Base-by-base conservation (phyloP, 1,140 invertebrate species). In the Solen grandis region DNA sequence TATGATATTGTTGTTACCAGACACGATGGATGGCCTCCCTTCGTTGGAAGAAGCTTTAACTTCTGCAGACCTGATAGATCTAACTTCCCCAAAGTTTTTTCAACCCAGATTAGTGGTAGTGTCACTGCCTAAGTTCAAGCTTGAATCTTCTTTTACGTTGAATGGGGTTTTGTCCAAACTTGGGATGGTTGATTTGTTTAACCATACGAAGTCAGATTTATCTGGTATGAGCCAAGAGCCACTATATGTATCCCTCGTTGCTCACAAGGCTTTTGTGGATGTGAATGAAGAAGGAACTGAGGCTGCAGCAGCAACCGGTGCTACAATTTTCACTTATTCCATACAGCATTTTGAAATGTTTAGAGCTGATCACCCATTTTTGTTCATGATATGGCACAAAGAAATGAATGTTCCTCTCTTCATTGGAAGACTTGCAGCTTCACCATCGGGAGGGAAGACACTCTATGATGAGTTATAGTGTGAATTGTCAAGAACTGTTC, bases 1-100 rank as follows among this genome's bases (percentile, higher is more conserved):
- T 78, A 95, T 97, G 94, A 95, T 96, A 74, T 94, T 98, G 35
- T 89, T 98, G 0, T 91, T 96, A n/a, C 96, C 96, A 0, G 91
- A 90, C 31, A 59, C 82, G 33, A 75, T 63, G 16, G 69, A 82
- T 5, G 90, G 92, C 8, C 65, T 92, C 1, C 87, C 87, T 13
- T 78, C 88, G 0, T 87, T 96, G n/a, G 93, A 95, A 82, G 86
- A 88, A 0, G 84, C 84, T 1, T 69, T 96, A 3, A 93, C 90
- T 0, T 81, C 92, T 0, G 87, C 92, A 0, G 88, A 90, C 8
- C 84, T 96, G 5, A 66, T 88, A 5, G 66, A 82, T 16, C 66
- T 84, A 0, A 29, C 50, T 19, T 54, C 41, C 1, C 19, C 16
- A 3, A n/a, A 29, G n/a, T n/a, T 52, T 16, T 27, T 83, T 13